Conservation (phyloP, 2,888 invertebrate species). For the Miltochrista miniata region DNA sequence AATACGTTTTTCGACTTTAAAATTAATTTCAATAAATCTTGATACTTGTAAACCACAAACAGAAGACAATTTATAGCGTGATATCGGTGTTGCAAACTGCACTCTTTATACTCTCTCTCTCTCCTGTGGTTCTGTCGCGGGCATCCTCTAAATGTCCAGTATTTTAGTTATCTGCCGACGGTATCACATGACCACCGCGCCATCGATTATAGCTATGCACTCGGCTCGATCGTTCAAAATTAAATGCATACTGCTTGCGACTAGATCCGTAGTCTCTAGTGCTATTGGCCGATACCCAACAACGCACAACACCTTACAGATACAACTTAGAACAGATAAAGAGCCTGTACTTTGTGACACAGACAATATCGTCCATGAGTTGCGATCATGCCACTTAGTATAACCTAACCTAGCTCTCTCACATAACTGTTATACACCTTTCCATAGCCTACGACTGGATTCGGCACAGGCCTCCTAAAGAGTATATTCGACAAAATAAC, state of each 20-base stretch:
- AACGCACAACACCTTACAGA: conserved; percentile 81
- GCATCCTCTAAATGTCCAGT: conserved; percentile 76
- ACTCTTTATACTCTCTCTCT: conserved; percentile 76
- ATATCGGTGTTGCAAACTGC: conserved; percentile 83
- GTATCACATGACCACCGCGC: conserved; percentile 75
- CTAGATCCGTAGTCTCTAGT: conserved; percentile 82
- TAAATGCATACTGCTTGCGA: conserved; percentile 82
- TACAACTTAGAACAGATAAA: conserved; percentile 78
- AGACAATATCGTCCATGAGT: conserved; percentile 74
- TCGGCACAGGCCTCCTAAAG: conserved; percentile 85
- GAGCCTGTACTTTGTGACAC: conserved; percentile 84
- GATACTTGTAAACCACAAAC: not conserved
- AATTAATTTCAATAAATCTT: not conserved
- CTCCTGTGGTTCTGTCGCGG: conserved; percentile 81
- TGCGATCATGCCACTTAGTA: conserved; percentile 73
- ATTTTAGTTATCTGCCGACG: conserved; percentile 68
- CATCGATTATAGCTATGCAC: conserved; percentile 78
- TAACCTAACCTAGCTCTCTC: conserved; percentile 79
- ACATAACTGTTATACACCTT: conserved; percentile 83
- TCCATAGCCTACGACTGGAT: conserved; percentile 83
- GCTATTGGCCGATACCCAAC: conserved; percentile 81
- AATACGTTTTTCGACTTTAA: not conserved
- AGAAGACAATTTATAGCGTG: conserved; percentile 62
- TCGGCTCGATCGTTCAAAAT: conserved; percentile 80
- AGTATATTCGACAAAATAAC: conserved; percentile 85